phyloP scores from a whole-genome alignment of 2,113 vertebrate species.

The Myiozetetes cayanensis region DNA sequence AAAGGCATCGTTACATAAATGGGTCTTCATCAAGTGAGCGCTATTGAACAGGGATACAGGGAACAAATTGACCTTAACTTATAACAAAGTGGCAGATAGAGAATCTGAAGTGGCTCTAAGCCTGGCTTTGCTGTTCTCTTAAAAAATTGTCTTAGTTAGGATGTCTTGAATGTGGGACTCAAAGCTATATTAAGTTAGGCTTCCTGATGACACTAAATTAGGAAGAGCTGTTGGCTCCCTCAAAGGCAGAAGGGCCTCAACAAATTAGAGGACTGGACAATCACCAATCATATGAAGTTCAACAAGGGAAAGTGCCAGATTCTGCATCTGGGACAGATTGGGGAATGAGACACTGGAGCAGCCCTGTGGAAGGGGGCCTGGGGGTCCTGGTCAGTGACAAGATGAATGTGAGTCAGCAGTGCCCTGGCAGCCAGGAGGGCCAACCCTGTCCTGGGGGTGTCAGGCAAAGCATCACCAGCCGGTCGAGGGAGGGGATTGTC shows the following conservation, averaged over 20 bases:
- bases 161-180: background rate
- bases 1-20: background rate
- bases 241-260: background rate
- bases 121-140: background rate
- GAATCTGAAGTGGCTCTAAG: background rate
- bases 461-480: background rate
- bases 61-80: background rate
- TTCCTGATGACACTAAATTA: background rate
- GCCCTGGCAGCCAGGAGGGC: background rate
- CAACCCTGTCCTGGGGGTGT: rapidly evolving
- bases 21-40: rapidly evolving
- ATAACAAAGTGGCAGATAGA: background rate
- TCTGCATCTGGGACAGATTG: background rate
- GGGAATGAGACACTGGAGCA: background rate
- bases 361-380: background rate
- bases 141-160: background rate
- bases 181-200: background rate
- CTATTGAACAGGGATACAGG: rapidly evolving
- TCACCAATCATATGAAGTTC: background rate
- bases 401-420: rapidly evolving
- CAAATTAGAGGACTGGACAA: background rate
- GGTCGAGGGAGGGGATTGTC: background rate
- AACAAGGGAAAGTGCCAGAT: background rate
- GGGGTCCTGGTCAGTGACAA: rapidly evolving
- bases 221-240: background rate